These are phyloP conservation scores for Ischnura elegans DNA, from an alignment of 2,888 invertebrate species.

Conservation along the genomic window DNA sequence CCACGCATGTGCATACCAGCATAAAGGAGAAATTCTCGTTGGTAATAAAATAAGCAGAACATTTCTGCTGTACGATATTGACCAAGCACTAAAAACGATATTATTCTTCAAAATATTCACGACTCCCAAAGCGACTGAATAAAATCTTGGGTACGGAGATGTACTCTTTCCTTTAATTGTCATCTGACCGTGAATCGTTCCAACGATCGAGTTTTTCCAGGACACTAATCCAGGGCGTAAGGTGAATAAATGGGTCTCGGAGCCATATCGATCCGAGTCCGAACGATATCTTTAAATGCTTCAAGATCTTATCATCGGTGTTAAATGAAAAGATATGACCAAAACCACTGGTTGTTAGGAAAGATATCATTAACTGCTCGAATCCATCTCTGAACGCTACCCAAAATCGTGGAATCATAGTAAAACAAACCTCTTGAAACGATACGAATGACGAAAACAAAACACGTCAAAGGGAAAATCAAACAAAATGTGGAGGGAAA, in stretches of 20 bases:
- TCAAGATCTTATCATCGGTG: background rate
- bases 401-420: background rate
- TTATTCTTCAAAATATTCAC: no score
- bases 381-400: background rate
- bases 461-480: background rate
- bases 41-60: no score
- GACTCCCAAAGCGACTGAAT: no score
- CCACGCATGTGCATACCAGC: no score
- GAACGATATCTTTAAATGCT: background rate
- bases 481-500: background rate
- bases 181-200: background rate
- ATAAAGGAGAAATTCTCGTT: no score
- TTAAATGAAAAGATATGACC: constrained; percentile 18
- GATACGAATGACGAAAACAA: background rate
- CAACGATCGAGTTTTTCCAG: background rate
- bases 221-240: background rate
- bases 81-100: no score
- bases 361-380: constrained; percentile 44
- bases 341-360: constrained; percentile 5
- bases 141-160: no score
- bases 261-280: background rate
- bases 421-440: background rate
- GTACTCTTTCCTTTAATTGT: no score
- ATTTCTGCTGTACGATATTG: no score
- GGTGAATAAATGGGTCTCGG: background rate